phyloP scores from a whole-genome alignment of 2,888 invertebrate species.

The Helobdella robusta region DNA sequence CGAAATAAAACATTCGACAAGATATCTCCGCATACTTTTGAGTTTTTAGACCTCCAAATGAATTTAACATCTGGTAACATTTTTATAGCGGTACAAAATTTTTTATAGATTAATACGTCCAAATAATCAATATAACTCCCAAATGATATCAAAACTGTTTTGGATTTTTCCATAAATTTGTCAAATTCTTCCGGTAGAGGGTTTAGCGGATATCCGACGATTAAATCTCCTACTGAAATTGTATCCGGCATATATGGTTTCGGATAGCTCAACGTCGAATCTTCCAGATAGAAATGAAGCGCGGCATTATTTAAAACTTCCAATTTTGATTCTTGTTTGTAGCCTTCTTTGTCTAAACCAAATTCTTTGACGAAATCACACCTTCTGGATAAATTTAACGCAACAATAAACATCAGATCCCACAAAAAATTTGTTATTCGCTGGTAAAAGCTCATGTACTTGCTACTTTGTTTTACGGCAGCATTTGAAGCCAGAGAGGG shows the following conservation, averaged over 20 bases:
- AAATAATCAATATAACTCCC: slow-evolving; percentile 27
- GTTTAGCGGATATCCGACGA: neutral
- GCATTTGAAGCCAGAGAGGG: slow-evolving; percentile 17
- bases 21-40: neutral
- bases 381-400: no score
- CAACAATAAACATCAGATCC: neutral
- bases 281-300: slow-evolving; percentile 23
- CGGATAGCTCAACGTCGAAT: slow-evolving; percentile 19
- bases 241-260: slow-evolving; percentile 22
- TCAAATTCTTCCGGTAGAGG: slow-evolving; percentile 14
- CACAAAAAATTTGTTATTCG: neutral
- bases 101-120: slow-evolving; percentile 8
- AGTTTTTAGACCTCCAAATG: slow-evolving; percentile 21
- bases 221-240: slow-evolving; percentile 22
- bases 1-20: slow-evolving; percentile 11
- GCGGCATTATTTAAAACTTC: neutral
- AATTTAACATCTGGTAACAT: slow-evolving; percentile 6
- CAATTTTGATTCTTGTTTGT: neutral
- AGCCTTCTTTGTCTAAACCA: neutral
- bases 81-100: slow-evolving; percentile 26
- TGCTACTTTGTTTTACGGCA: neutral
- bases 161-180: slow-evolving; percentile 6
- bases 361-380: neutral
- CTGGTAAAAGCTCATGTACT: slow-evolving; percentile 12
- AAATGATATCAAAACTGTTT: slow-evolving; percentile 25